A percentile compares a stretch with the other conserved stretches of the same genome.
Evolutionary conservation across 2,113 vertebrate genomes (phyloP).

Genomic region (Okapia johnstoni): DNA sequence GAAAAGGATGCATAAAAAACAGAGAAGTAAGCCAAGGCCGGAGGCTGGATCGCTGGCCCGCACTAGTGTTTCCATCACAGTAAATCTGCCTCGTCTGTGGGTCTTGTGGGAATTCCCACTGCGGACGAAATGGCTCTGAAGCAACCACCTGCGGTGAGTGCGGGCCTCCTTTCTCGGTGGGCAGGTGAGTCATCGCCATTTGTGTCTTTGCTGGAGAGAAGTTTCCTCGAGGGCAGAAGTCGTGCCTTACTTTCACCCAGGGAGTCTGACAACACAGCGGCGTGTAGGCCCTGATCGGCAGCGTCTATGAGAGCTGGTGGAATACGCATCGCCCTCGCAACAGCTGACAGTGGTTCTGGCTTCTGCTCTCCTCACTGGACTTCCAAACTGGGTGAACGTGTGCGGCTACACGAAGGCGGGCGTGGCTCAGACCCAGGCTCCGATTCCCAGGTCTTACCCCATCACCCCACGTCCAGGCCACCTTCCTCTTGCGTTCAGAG

Average conservation of each 20-base stretch:
- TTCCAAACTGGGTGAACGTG: rapidly evolving
- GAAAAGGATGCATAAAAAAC: not conserved
- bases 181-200: not conserved
- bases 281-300: rapidly evolving
- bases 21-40: rapidly evolving
- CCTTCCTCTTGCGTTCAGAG: not conserved
- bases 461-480: rapidly evolving
- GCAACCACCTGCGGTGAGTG: rapidly evolving
- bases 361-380: rapidly evolving
- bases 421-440: not conserved
- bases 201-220: not conserved
- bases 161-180: rapidly evolving
- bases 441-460: rapidly evolving
- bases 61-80: not conserved
- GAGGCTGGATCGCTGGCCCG: rapidly evolving
- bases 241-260: not conserved
- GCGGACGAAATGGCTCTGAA: no score
- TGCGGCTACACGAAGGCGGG: not conserved
- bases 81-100: not conserved
- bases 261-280: not conserved
- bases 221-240: not conserved
- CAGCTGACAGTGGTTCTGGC: rapidly evolving
- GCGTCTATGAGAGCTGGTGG: not conserved
- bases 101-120: not conserved
- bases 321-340: rapidly evolving